Percentiles rank a stretch among this genome's conserved stretches.
Conservation (phyloP, 1,140 invertebrate genomes). For the Lordiphosa clarofinis region DNA sequence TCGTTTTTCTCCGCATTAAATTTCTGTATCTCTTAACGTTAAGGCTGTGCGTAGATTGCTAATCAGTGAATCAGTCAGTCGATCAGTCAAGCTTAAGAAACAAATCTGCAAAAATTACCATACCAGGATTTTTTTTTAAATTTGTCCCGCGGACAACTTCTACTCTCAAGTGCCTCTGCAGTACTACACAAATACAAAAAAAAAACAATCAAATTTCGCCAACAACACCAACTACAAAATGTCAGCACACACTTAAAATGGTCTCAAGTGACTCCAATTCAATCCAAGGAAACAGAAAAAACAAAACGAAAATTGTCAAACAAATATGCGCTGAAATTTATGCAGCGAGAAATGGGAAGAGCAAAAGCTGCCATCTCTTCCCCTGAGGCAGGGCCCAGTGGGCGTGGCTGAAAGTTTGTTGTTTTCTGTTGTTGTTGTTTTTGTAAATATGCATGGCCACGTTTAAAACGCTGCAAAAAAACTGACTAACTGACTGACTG, state of each 20-base stretch:
- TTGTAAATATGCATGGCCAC: slow-evolving; percentile 65
- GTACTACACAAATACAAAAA: slow-evolving; percentile 24
- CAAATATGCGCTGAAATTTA: slow-evolving; percentile 24
- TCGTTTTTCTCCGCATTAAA: no score
- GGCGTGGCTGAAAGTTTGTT: background rate
- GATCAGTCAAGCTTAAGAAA: no score
- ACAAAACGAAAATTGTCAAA: no score
- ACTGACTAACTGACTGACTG: slow-evolving; percentile 7
- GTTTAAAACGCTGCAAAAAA: slow-evolving; percentile 43
- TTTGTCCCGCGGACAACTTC: no score
- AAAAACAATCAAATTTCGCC: slow-evolving; percentile 20
- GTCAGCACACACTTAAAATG: slow-evolving; percentile 63
- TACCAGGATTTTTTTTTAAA: no score
- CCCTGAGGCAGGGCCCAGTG: background rate
- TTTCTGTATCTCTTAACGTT: no score
- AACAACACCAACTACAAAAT: slow-evolving; percentile 21
- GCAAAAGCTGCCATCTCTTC: no score
- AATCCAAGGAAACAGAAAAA: slow-evolving; percentile 33
- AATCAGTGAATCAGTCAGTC: background rate
- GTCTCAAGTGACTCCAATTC: slow-evolving; percentile 64
- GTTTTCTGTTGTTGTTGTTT: background rate
- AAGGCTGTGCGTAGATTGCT: no score
- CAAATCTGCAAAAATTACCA: no score
- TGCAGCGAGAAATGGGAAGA: slow-evolving; percentile 12
- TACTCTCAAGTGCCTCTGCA: slow-evolving; percentile 43